Percentiles rank a stretch among this genome's conserved stretches.
phyloP scores from a whole-genome alignment of 2,113 vertebrate species.

The Hymenochirus boettgeri region DNA sequence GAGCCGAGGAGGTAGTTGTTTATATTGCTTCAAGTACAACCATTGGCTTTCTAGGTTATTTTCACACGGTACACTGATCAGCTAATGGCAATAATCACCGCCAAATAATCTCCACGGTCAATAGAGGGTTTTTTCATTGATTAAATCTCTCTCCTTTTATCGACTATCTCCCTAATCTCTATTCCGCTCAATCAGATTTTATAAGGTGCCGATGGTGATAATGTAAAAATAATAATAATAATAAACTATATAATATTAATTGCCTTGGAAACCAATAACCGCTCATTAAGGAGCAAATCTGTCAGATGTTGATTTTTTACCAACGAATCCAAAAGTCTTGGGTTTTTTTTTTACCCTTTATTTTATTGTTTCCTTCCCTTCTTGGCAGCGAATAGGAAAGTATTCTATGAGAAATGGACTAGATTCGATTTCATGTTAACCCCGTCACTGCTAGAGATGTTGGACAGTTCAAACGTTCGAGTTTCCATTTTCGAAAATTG shows the following conservation, averaged over 20 bases:
- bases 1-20: conserved; percentile 96
- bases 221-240: too few species aligned
- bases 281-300: conserved; percentile 52
- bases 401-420: too few species aligned
- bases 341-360: too few species aligned
- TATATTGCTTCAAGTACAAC: conserved; percentile 66
- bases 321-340: conserved; percentile 23
- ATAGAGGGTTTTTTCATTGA: conserved; percentile 56
- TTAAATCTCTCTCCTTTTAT: conserved; percentile 58
- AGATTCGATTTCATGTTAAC: too few species aligned
- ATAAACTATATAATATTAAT: conserved; percentile 52
- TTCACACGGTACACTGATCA: conserved; percentile 55
- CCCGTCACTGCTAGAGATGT: too few species aligned
- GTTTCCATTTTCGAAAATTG: too few species aligned
- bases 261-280: conserved; percentile 60
- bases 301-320: conserved; percentile 48
- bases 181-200: conserved; percentile 54
- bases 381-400: too few species aligned
- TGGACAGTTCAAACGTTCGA: too few species aligned
- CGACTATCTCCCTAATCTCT: conserved; percentile 51
- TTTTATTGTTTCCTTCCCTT: too few species aligned
- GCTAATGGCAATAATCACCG: conserved; percentile 61
- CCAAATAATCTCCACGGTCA: conserved; percentile 56
- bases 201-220: too few species aligned
- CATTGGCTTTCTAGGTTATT: conserved; percentile 52